A percentile compares a stretch with the other conserved stretches of the same genome.
phyloP scores from a whole-genome alignment of 1,140 invertebrate species.

The Harpegnathos saltator region DNA sequence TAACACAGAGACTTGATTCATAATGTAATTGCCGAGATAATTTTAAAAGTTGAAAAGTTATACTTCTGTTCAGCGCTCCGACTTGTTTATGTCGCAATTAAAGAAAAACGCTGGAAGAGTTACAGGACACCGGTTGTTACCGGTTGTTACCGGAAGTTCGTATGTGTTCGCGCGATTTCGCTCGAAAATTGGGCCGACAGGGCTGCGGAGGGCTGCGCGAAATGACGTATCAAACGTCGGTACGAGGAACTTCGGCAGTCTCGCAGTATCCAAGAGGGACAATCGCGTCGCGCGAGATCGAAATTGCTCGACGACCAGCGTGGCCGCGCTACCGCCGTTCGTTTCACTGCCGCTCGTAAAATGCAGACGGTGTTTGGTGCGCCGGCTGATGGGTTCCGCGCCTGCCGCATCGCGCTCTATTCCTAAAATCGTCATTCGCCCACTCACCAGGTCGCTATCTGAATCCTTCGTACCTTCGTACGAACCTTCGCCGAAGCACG shows the following conservation, averaged over 20 bases:
- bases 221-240: constrained; percentile 45
- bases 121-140: not conserved
- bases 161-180: constrained; percentile 4
- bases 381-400: constrained; percentile 12
- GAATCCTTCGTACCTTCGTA: constrained; percentile 38
- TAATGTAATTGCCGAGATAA: not conserved
- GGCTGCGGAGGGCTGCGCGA: not conserved
- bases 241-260: constrained; percentile 40
- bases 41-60: not conserved
- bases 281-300: constrained; percentile 39
- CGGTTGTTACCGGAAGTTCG: constrained; percentile 21
- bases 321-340: constrained; percentile 36
- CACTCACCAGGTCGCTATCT: constrained; percentile 34
- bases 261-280: constrained; percentile 43
- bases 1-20: constrained; percentile 1
- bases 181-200: constrained; percentile 14
- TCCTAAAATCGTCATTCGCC: constrained; percentile 61
- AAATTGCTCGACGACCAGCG: constrained; percentile 55
- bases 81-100: not conserved
- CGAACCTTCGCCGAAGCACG: constrained; percentile 19
- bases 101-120: constrained; percentile 6
- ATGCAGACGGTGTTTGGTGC: constrained; percentile 63
- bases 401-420: constrained; percentile 53
- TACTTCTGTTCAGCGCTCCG: not conserved
- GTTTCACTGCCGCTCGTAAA: constrained; percentile 67